Evolutionary conservation across 2,797 vertebrate genomes (phyloP).

Genomic region (Acanthis flammea): DNA sequence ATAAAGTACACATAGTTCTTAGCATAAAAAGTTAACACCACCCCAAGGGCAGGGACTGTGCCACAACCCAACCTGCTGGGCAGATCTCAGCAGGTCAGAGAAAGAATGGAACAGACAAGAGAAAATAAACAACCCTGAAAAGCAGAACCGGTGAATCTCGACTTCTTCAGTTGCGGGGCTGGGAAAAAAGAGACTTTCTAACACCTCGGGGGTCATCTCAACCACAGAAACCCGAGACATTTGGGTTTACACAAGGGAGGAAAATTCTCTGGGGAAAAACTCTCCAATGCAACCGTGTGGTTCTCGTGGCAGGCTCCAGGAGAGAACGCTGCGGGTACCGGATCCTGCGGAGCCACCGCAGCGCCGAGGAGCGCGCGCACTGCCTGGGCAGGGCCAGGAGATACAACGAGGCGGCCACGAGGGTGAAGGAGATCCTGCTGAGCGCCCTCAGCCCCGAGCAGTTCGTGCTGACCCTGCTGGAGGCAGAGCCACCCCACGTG

Average conservation of each 20-base stretch:
- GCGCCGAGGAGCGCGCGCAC: constrained; percentile 69
- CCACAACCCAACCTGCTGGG: background rate
- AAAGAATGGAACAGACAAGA: background rate
- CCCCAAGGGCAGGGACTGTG: background rate
- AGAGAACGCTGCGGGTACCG: constrained; percentile 90
- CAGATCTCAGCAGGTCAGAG: no score
- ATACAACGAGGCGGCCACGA: background rate
- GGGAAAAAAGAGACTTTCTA: background rate
- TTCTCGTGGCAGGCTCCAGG: constrained; percentile 79
- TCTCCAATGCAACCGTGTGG: background rate
- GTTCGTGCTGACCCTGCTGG: constrained; percentile 87
- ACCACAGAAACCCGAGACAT: background rate
- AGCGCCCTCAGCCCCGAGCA: constrained; percentile 83
- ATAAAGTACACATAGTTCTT: background rate
- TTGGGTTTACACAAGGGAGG: background rate
- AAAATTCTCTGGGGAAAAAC: background rate
- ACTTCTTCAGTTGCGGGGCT: accelerated
- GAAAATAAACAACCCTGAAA: background rate
- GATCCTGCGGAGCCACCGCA: constrained; percentile 79
- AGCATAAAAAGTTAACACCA: background rate
- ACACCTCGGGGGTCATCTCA: background rate
- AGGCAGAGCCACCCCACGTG: constrained; percentile 92
- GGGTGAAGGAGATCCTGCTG: constrained; percentile 68
- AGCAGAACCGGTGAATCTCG: accelerated
- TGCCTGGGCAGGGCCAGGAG: constrained; percentile 65